These are phyloP conservation scores for Apodemus sylvaticus DNA, from an alignment of 2,113 vertebrate genomes.

Conservation along the genomic window DNA sequence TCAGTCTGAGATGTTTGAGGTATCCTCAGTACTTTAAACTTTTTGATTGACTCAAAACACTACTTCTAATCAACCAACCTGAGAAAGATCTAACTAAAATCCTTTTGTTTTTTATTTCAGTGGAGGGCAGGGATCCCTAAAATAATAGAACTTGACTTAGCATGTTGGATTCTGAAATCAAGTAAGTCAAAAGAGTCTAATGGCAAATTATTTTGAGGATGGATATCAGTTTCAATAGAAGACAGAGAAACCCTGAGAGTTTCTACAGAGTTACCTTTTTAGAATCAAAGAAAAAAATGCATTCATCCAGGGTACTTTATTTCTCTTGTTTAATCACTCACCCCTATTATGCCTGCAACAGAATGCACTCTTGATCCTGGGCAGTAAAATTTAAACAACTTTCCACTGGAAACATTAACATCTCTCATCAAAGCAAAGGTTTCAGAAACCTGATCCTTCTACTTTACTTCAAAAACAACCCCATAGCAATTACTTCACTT, in stretches of 20 bases:
- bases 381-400: slow-evolving; percentile 31
- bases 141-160: slow-evolving; percentile 16
- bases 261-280: not conserved
- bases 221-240: not conserved
- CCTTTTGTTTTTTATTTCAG: not conserved
- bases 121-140: not conserved
- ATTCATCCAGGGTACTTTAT: not conserved
- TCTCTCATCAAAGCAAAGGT: slow-evolving; percentile 50
- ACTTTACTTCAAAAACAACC: not conserved
- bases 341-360: not conserved
- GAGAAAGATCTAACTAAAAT: not conserved
- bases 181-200: not conserved
- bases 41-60: not conserved
- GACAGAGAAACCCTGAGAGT: not conserved
- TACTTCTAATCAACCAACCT: not conserved
- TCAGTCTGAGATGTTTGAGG: not conserved
- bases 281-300: not conserved
- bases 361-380: not conserved
- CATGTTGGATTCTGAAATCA: slow-evolving; percentile 40
- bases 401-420: not conserved
- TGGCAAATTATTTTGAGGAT: slow-evolving; percentile 32
- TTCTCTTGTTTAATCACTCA: slow-evolving; percentile 31
- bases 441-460: slow-evolving; percentile 12
- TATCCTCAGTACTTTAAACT: not conserved
- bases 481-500: slow-evolving; percentile 9